Base-by-base conservation (phyloP, 2,888 invertebrate genomes). In the Macrosoma leucophasiata region DNA sequence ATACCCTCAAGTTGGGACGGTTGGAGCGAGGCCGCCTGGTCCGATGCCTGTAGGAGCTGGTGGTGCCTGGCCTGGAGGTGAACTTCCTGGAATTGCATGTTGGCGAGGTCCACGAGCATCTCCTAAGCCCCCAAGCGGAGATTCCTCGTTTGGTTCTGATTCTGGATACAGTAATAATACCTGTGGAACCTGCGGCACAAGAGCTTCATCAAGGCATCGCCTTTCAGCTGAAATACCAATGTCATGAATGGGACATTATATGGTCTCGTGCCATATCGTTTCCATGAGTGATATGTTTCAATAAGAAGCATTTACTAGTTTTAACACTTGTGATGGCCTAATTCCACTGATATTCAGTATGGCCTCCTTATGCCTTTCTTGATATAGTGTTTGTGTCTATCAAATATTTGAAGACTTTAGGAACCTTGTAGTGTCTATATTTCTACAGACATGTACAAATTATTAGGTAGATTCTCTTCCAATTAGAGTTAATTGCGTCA, bases 121-220 rank as follows among this genome's bases (percentile, higher is more conserved):
- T 19, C 87, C 87, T 2, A 88, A 88, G 55, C 88, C 89, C 21
- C 89, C 89, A 32, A 89, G 89, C 42, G 89, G 89, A 47, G 91
- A 91, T 56, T 92, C 92, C 3, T 92, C 92, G 3, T 91, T 93
- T 48, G 93, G 93, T 15, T 93, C 93, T 5, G 94, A 94, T 72
- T 93, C 93, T 25, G 93, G 94, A 6, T 94, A 94, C 72, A 94
- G 93, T 68, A 93, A 94, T 70, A 90, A 91, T 57, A 91, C 91
- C 3, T 89, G 89, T 43, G 90, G 90, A 1, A 91, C 91, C 0
- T 57, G 56, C 23, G 90, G 90, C 7, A 88, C 89, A 1, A 73
- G 88, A 30, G 87, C 86, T 3, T 86, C 86, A 2, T 87, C 84
- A 7, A 67, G 81, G 39, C 84, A 84, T 58, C 69, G 84, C 21